Evolutionary conservation across 2,888 invertebrate species (phyloP), one percentile per base, ranked within the genome.

Genomic region (Dysmachus trigonus): DNA sequence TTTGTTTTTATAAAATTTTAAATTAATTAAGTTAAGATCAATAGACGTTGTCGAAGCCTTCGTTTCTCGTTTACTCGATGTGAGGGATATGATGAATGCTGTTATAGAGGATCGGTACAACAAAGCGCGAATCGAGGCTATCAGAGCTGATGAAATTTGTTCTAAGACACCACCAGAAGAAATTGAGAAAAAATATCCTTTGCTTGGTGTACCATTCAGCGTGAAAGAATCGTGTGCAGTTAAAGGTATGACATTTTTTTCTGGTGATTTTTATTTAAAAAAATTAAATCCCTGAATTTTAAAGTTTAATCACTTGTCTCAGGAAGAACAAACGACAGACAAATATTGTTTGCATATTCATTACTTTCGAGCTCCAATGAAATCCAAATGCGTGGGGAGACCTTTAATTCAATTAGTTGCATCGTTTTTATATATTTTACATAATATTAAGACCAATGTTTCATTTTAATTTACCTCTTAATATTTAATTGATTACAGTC

Each of bases 181-280:
- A 72, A 90, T 94, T 76, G 90, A 93, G 0, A 90, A 90, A 2
- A 92, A 93, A 22, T 93, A 94, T 88, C 97, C 97, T 0, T 92
- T 97, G 84, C 92, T 97, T 0, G 97, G 97, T 0, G 94, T 97
- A 22, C 97, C 97, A 0, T 93, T 97, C 73, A 96, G 97, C 2
- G 94, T 96, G 0, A 97, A 97, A 90, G 97, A 97, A 91, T 95
- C 95, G 88, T 95, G 97, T 89, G 94, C 94, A 0, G 92, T 97
- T 0, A 94, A 94, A 92, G 97, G 97, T 96, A 89, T 27, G 10
- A 62, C 22, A 41, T 41, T 41, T 62, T 0, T 0, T 47, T 47
- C 10, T 4, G 3, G 15, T 41, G 0, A 15, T 38, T 10, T 33
- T 33, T 33, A 33, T 33, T 33, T 33, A 6, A 33, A 6, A 2